Base-by-base conservation (phyloP, 1,140 invertebrate species). In the Saccostrea glomerata region DNA sequence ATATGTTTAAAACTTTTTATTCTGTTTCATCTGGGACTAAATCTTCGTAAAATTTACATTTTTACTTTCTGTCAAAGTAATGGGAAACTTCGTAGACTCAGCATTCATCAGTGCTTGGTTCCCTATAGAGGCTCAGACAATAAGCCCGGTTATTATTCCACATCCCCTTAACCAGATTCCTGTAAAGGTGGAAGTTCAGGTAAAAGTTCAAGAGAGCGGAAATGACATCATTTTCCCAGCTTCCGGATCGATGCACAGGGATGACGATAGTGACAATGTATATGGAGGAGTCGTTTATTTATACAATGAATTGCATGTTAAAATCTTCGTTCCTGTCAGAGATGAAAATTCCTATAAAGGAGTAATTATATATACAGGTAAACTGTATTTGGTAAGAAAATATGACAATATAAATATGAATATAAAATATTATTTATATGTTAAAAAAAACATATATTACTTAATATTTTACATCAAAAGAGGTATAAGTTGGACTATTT, bases 271-370 rank as follows among this genome's bases (percentile, higher is more conserved):
- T 17, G 56, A 86, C 23, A 82, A 11, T n/a, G 20, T 17, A 15
- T 88, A 86, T 47, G 88, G 88, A 0, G 87, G 87, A 3, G 84
- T 86, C 7, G 17, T 88, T 17, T 88, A 86, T 55, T 56, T 82
- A n/a, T 88, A 88, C 58, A 86, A 88, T 20, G 73, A 86, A 15
- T n/a, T n/a, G 17, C 25, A 86, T 66, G 77, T 85, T 23, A 66
- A 60, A 17, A 23, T 86, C 0, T 54, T 85, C 4, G 30, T 86
- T 6, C 84, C 88, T 23, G 6, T 30, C 13, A 23, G 82, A 54
- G 54, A 84, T 47, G 54, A 84, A 20, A 25, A 25, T n/a, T 23
- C 40, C 11, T 15, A n/a, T 84, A 55, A 23, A 55, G 82, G 82
- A n/a, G 40, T 54, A 15, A 30, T 56, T 5, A 84, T 84, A 4